Evolutionary conservation across 2,113 vertebrate genomes (phyloP).

Genomic region (Poecilia latipinna): DNA sequence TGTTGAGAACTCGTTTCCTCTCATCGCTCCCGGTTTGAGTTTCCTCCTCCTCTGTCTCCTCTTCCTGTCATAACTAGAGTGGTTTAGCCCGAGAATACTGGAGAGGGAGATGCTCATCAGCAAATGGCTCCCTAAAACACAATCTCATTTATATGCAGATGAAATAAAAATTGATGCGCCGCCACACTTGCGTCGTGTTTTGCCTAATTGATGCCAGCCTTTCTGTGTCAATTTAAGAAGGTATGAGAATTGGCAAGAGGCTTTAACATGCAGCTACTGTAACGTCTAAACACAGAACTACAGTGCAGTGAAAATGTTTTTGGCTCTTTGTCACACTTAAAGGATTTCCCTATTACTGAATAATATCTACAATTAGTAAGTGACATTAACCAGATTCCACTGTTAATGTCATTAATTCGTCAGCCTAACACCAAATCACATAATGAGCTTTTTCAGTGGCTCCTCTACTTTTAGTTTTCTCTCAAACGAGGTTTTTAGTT

Average conservation of each 20-base stretch:
- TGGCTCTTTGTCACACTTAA: too few relatives aligned
- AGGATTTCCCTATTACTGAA: too few relatives aligned
- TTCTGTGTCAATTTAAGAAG: conserved; percentile 44
- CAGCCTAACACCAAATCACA: too few relatives aligned
- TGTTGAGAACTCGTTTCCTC: conserved; percentile 31
- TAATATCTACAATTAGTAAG: too few relatives aligned
- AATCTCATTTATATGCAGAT: conserved; percentile 81
- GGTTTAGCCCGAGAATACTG: conserved; percentile 34
- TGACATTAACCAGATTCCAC: too few relatives aligned
- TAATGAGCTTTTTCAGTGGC: too few relatives aligned
- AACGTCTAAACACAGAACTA: neutral
- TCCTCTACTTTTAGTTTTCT: too few relatives aligned
- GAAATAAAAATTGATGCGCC: conserved; percentile 80
- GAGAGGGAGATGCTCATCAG: conserved; percentile 65
- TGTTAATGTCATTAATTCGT: too few relatives aligned
- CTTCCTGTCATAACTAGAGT: conserved; percentile 43
- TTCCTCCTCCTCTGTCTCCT: conserved; percentile 5
- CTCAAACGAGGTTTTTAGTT: too few relatives aligned
- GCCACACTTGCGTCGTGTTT: conserved; percentile 51
- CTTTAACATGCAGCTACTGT: neutral
- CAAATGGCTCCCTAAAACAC: conserved; percentile 68
- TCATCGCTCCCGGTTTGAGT: conserved; percentile 10
- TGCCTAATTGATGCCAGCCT: conserved; percentile 68
- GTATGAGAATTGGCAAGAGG: conserved; percentile 46
- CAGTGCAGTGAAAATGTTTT: neutral